phyloP scores from a whole-genome alignment of 2,797 vertebrate genomes.

The Picus viridis region DNA sequence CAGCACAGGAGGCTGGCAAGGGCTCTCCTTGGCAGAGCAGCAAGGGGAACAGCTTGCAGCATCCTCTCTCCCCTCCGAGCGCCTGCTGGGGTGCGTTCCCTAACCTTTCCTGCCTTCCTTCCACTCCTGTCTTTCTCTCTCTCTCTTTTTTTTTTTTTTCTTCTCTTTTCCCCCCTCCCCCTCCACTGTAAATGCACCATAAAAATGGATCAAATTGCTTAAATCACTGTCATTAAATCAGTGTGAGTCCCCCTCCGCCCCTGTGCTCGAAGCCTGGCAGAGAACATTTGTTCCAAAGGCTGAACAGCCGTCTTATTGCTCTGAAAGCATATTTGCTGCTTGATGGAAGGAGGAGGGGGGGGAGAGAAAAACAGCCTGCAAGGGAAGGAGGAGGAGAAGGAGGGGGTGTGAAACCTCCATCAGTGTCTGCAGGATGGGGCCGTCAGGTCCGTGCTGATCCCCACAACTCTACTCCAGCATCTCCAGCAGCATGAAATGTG shows the following conservation, averaged over 20 bases:
- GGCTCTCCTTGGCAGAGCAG: slow-evolving; percentile 40
- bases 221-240: slow-evolving; percentile 75
- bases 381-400: slow-evolving; percentile 38
- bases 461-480: background rate
- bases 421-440: background rate
- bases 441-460: background rate
- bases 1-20: background rate
- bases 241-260: slow-evolving; percentile 67
- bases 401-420: slow-evolving; percentile 4
- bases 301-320: slow-evolving; percentile 72
- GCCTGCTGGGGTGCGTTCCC: slow-evolving; percentile 66
- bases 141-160: background rate
- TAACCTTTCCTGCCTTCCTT: slow-evolving; percentile 64
- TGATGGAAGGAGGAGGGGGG: slow-evolving; percentile 65
- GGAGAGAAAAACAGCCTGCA: slow-evolving; percentile 64
- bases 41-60: slow-evolving; percentile 53
- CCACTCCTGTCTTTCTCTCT: slow-evolving; percentile 63
- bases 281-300: slow-evolving; percentile 74
- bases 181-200: slow-evolving; percentile 70
- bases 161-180: background rate
- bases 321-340: slow-evolving; percentile 74
- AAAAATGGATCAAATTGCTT: slow-evolving; percentile 76
- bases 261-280: slow-evolving; percentile 65
- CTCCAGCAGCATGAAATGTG: background rate
- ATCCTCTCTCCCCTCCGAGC: background rate